Base-by-base conservation (phyloP, 2,888 invertebrate species). In the Nasonovia ribisnigri region DNA sequence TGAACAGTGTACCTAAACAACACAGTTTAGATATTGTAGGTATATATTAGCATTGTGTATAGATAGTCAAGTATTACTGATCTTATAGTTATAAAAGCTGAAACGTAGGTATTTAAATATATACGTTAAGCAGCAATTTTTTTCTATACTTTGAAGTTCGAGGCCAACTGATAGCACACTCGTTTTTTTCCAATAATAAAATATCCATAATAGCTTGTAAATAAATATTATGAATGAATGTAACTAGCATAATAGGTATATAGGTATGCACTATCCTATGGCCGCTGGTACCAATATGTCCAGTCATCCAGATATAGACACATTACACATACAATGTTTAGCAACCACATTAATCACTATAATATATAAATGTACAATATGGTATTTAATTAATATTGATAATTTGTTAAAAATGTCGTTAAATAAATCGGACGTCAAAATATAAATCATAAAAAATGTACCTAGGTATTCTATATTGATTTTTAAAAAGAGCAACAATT, bases 141-240 rank as follows among this genome's bases (percentile, higher is more conserved):
- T 60, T 90, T 90, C 67, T 8, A 67, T 67, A 88, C 54, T 60
- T 46, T 60, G 84, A 91, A 91, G 48, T 91, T 91, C 51, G 91
- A 91, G 91, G 91, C 84, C 51, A 84, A 91, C 91, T 26, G 51
- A 84, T 84, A 91, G 51, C 84, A 36, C 26, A 13, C 51, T 36
- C 51, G 84, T 84, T 90, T 91, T 51, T 54, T 90, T 84, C 13
- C 42, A 42, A 51, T 91, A 48, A 26, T 29, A 91, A 77, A 84
- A 43, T 84, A 42, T 11, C 43, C 42, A 43, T 26, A 42, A 84
- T 48, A 87, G 29, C 1, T 48, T 87, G 29, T 24, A n/a, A 54
- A n/a, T 54, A 42, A 11, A 11, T 54, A 36, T 84, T 20, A 84
- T 43, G 36, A 43, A 36, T 43, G 84, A 26, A 26, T 3, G 42